These are phyloP conservation scores for Bos indicus DNA, from an alignment of 2,113 vertebrate species.

Conservation along the genomic window DNA sequence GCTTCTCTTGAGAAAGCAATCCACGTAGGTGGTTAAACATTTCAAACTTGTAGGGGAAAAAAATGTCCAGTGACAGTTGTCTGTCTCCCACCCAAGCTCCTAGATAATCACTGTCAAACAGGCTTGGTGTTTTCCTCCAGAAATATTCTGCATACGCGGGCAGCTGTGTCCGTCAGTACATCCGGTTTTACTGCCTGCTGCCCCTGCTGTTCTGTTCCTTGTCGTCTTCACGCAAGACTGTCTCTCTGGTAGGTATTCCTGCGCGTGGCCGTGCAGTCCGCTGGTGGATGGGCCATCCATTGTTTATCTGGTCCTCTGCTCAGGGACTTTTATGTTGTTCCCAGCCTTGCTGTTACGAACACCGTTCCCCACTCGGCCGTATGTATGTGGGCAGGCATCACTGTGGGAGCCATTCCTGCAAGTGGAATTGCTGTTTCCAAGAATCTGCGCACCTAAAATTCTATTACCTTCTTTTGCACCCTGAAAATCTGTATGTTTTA, in stretches of 20 bases:
- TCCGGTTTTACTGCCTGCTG: not conserved
- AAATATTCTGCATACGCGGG: not conserved
- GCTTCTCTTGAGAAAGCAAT: not conserved
- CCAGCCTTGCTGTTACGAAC: not conserved
- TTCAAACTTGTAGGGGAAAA: not conserved
- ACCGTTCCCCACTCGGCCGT: rapidly evolving
- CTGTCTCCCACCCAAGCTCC: not conserved
- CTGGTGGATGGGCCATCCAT: not conserved
- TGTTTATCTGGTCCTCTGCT: not conserved
- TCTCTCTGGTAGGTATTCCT: not conserved
- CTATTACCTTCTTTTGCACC: not conserved
- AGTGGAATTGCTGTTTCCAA: not conserved
- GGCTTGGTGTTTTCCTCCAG: not conserved
- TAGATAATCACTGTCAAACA: not conserved
- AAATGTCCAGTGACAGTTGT: not conserved
- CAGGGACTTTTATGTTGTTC: not conserved
- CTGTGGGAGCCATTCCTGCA: not conserved
- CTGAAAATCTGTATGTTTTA: not conserved
- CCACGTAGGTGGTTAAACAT: not conserved
- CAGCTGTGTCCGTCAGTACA: not conserved
- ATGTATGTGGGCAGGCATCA: not conserved
- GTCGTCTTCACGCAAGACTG: not conserved
- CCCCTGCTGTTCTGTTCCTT: not conserved
- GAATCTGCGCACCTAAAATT: not conserved
- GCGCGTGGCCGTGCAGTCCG: not conserved